Base-by-base conservation (phyloP, 2,113 vertebrate species). In the Varanus salvator region DNA sequence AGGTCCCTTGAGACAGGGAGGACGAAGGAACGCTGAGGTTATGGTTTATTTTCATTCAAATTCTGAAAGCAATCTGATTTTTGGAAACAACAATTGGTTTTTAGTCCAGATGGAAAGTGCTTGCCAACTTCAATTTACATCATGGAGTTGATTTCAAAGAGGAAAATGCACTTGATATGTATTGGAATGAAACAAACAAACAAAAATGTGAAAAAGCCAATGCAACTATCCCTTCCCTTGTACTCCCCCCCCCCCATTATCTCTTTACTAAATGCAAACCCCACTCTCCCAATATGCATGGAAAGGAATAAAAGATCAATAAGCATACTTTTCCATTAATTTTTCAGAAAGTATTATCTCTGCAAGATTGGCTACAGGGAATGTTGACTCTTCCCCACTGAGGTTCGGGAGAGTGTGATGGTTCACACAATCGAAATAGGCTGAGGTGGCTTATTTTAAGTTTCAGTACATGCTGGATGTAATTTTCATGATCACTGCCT, bases 1-100 rank as follows among this genome's bases (percentile, higher is more conserved):
- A 87, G 74, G 60, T 14, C 74, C 66, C 19, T 77, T 84, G 85
- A 91, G 90, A n/a, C 74, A 34, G 50, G n/a, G 66, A 81, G 66
- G 76, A 86, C 50, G 48, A 72, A 80, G 84, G 64, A 89, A 84
- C 74, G 54, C 38, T 69, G 64, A 71, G 80, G 81, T 78, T 84
- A 77, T 87, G 34, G n/a, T 84, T 68, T 77, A 69, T 83, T 78
- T 91, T 72, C 77, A 64, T 69, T 76, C 69, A 71, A 72, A 27
- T 78, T 25, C 64, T 88, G 86, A 91, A 88, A 71, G 52, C 48
- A 80, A 50, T 87, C 15, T 71, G 60, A 71, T 84, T 38, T 69
- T 86, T 92, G 91, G 91, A 92, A 90, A 87, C 60, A 87, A 90
- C 86, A 89, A 29, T 34, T 31, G 57, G 83, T 90, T 85, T 78